Evolutionary conservation across 2,888 invertebrate genomes (phyloP).

Genomic region (Ceraclea dissimilis): DNA sequence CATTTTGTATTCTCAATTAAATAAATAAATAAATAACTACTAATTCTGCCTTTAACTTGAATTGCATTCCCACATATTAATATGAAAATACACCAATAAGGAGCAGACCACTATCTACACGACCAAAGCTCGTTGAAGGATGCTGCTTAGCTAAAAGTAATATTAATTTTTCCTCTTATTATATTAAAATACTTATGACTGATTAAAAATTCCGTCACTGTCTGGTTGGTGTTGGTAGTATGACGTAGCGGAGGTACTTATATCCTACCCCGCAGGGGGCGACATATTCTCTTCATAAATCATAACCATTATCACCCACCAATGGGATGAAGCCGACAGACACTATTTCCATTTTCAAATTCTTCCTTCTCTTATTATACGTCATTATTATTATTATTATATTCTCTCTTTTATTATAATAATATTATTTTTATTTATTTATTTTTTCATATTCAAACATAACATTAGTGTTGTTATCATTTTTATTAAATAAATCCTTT

Average conservation of each 20-base stretch:
- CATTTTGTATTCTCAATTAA: too few species aligned
- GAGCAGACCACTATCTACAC: too few species aligned
- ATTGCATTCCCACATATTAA: too few species aligned
- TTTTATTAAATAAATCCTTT: too few species aligned
- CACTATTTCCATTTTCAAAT: constrained; percentile 14
- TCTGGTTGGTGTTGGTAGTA: background rate
- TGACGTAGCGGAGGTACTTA: background rate
- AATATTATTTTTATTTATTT: constrained; percentile 10
- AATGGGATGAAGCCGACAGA: constrained; percentile 11
- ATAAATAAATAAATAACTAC: too few species aligned
- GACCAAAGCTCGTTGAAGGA: too few species aligned
- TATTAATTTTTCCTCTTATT: too few species aligned
- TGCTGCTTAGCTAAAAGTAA: too few species aligned
- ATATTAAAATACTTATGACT: too few species aligned
- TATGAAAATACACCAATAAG: too few species aligned
- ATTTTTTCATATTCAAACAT: constrained; percentile 6
- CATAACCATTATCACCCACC: constrained; percentile 25
- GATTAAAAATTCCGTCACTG: too few species aligned
- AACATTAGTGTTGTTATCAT: background rate
- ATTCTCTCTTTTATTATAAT: constrained; percentile 2
- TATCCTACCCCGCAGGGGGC: constrained; percentile 22
- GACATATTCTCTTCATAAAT: constrained; percentile 26
- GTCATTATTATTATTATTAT: background rate
- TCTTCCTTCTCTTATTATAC: constrained; percentile 4
- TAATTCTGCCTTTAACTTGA: too few species aligned